phyloP scores from a whole-genome alignment of 2,113 vertebrate genomes.

The human region DNA sequence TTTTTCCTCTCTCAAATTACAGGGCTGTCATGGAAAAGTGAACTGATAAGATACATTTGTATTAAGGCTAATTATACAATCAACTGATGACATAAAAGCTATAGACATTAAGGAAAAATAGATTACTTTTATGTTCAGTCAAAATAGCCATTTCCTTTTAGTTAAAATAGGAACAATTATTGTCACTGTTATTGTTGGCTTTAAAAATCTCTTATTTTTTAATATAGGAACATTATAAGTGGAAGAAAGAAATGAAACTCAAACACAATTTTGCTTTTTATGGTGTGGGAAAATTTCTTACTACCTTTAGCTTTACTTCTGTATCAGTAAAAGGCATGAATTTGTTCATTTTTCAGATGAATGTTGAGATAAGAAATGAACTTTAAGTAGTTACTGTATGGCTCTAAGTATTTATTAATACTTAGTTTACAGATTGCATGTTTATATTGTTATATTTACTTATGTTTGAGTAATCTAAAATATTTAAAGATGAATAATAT shows the following conservation, averaged over 20 bases:
- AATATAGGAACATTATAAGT: constrained; percentile 29
- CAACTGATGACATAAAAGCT: neutral
- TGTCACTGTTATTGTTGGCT: constrained; percentile 64
- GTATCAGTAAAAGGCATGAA: neutral
- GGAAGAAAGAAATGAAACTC: constrained; percentile 37
- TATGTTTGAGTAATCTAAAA: neutral
- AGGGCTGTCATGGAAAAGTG: constrained; percentile 9
- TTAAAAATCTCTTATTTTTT: constrained; percentile 46
- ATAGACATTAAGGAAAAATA: neutral
- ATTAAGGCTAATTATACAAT: constrained; percentile 19
- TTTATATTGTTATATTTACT: constrained; percentile 10
- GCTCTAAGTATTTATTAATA: neutral
- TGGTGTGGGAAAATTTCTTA: constrained; percentile 58
- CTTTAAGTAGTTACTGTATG: constrained; percentile 20
- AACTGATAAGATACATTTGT: neutral
- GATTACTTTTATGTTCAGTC: constrained; percentile 46
- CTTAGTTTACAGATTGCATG: neutral
- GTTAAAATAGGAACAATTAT: constrained; percentile 47
- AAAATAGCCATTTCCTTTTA: constrained; percentile 25
- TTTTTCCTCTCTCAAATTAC: neutral
- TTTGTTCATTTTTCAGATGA: constrained; percentile 43
- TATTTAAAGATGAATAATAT: neutral
- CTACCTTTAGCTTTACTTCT: constrained; percentile 29
- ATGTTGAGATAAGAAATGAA: constrained; percentile 43
- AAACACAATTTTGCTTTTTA: constrained; percentile 51